Percentiles rank a stretch among this genome's conserved stretches.
Conservation (phyloP, 1,140 invertebrate genomes). For the Bacillus rossius region DNA sequence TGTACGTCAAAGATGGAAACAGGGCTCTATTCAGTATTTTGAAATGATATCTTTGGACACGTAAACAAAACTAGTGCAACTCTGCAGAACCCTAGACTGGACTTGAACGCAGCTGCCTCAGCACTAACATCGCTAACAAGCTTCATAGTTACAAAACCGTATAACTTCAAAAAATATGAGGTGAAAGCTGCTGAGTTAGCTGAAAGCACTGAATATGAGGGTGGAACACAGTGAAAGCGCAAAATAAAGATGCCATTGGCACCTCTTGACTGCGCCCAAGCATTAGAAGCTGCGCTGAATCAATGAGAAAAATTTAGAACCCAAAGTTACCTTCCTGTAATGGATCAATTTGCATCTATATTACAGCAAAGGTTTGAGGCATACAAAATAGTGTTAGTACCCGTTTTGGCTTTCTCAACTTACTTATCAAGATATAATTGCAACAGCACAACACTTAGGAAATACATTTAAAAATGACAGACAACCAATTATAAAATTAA, state of each 20-base stretch:
- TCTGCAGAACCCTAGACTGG: slow-evolving; percentile 18
- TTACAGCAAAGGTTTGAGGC: not conserved
- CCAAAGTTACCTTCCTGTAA: slow-evolving; percentile 14
- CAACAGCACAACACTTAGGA: too few relatives aligned
- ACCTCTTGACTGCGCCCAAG: slow-evolving; percentile 10
- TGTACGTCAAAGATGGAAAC: slow-evolving; percentile 22
- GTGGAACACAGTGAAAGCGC: slow-evolving; percentile 1
- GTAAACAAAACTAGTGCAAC: slow-evolving; percentile 19
- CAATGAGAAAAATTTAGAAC: slow-evolving; percentile 17
- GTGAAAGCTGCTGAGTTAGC: slow-evolving; percentile 12
- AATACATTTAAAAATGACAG: too few relatives aligned
- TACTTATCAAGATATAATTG: too few relatives aligned
- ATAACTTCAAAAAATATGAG: slow-evolving; percentile 20
- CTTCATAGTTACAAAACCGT: slow-evolving; percentile 17
- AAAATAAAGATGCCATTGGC: slow-evolving; percentile 19
- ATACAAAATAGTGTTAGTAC: slow-evolving; percentile 2
- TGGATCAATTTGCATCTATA: slow-evolving; percentile 9
- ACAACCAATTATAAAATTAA: too few relatives aligned
- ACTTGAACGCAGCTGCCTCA: slow-evolving; percentile 20
- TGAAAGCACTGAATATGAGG: not conserved
- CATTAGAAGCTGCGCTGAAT: slow-evolving; percentile 10
- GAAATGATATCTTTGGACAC: slow-evolving; percentile 19
- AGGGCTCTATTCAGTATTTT: slow-evolving; percentile 18
- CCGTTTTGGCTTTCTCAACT: too few relatives aligned
- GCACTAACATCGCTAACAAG: slow-evolving; percentile 20